phyloP scores from a whole-genome alignment of 2,888 invertebrate species.

The Agrochola macilenta region DNA sequence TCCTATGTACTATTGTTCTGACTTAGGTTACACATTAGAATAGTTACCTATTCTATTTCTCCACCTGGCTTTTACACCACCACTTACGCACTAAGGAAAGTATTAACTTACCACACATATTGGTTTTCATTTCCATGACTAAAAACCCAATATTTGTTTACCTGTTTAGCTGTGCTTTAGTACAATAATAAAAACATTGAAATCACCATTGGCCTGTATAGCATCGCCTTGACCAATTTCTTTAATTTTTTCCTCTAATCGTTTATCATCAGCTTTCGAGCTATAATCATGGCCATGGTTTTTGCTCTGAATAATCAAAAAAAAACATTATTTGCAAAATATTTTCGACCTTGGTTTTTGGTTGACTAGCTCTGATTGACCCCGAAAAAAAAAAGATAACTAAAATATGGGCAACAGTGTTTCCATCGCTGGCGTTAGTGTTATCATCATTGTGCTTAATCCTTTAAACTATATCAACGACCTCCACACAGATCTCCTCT shows the following conservation, averaged over 20 bases:
- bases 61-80: conserved; percentile 17
- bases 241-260: conserved; percentile 43
- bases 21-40: conserved; percentile 8
- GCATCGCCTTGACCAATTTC: conserved; percentile 59
- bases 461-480: neutral
- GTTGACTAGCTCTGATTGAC: neutral
- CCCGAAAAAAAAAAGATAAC: neutral
- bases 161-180: conserved; percentile 7
- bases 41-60: conserved; percentile 7
- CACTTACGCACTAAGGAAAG: conserved; percentile 15
- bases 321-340: conserved; percentile 42
- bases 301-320: conserved; percentile 30
- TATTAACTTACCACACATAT: conserved; percentile 2
- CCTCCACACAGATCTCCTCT: neutral
- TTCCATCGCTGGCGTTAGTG: neutral
- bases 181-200: conserved; percentile 15
- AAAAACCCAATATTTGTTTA: conserved; percentile 28
- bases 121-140: conserved; percentile 7
- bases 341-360: conserved; percentile 36
- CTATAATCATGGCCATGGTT: conserved; percentile 43
- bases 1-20: neutral
- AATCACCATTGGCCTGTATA: conserved; percentile 36
- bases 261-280: conserved; percentile 33
- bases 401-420: neutral
- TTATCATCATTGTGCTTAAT: too few relatives aligned